Evolutionary conservation across 2,113 vertebrate species (phyloP).

Genomic region (Apeltes quadracus): DNA sequence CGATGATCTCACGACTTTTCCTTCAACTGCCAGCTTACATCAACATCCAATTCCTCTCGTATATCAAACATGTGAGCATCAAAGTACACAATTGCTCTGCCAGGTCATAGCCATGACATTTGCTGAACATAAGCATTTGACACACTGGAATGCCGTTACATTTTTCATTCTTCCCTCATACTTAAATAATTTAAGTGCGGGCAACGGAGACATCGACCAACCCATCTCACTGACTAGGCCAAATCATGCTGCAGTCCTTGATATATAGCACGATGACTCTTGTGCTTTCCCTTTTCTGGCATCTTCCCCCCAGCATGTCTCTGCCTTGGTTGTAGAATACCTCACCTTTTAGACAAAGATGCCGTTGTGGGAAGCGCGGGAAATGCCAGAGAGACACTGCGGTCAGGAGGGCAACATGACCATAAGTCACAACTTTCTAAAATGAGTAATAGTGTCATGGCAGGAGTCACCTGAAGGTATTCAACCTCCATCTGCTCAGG

Average conservation of each 20-base stretch:
- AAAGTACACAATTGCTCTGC: neutral
- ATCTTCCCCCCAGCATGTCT: slow-evolving; percentile 2
- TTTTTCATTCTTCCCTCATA: neutral
- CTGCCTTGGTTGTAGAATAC: neutral
- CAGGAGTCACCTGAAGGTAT: slow-evolving; percentile 45
- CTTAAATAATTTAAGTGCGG: neutral
- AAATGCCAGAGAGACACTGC: slow-evolving; percentile 22
- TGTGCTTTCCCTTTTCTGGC: neutral
- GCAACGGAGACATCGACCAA: neutral
- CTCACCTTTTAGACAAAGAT: slow-evolving; percentile 11
- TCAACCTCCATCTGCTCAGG: slow-evolving; percentile 3
- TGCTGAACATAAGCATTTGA: neutral
- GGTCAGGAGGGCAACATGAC: neutral
- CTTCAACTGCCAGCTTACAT: neutral
- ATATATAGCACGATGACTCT: neutral
- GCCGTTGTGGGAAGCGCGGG: slow-evolving; percentile 19
- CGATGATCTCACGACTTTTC: neutral
- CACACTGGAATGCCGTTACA: neutral
- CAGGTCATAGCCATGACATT: neutral
- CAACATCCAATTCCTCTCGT: neutral
- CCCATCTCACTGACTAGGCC: too few species aligned
- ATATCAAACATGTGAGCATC: neutral
- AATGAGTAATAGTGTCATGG: slow-evolving; percentile 32
- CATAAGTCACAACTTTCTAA: slow-evolving; percentile 31
- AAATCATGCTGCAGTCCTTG: neutral